Evolutionary conservation across 2,113 vertebrate species (phyloP).

Genomic region (Lophotis ruficrista): DNA sequence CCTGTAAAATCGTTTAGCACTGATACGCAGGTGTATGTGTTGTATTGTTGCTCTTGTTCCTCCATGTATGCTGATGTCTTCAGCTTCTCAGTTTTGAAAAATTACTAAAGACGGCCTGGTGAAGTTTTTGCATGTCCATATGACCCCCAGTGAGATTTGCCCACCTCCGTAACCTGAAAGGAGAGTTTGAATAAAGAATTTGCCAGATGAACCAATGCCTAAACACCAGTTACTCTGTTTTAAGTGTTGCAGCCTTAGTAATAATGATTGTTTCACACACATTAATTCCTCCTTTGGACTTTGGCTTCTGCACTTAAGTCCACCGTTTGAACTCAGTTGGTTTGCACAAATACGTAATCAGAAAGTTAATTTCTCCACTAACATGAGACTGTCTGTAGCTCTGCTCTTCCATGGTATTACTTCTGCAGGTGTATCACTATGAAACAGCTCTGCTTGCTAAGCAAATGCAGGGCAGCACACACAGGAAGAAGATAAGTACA

Average conservation of each 20-base stretch:
- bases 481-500: background rate
- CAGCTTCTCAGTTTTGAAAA: background rate
- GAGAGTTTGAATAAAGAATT: background rate
- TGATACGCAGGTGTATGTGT: background rate
- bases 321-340: background rate
- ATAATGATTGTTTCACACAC: background rate
- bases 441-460: background rate
- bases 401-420: background rate
- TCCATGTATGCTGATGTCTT: background rate
- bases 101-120: background rate
- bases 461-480: background rate
- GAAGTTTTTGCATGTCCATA: background rate
- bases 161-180: background rate
- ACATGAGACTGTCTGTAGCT: background rate
- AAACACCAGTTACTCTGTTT: background rate
- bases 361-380: background rate
- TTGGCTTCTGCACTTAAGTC: background rate
- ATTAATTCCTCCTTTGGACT: slow-evolving; percentile 21
- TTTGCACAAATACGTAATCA: background rate
- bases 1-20: background rate
- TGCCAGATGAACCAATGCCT: background rate
- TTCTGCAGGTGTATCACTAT: background rate
- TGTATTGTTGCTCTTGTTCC: background rate
- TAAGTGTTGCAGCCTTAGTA: background rate
- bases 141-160: background rate